phyloP scores from a whole-genome alignment of 2,113 vertebrate species.

The Eclectus roratus region DNA sequence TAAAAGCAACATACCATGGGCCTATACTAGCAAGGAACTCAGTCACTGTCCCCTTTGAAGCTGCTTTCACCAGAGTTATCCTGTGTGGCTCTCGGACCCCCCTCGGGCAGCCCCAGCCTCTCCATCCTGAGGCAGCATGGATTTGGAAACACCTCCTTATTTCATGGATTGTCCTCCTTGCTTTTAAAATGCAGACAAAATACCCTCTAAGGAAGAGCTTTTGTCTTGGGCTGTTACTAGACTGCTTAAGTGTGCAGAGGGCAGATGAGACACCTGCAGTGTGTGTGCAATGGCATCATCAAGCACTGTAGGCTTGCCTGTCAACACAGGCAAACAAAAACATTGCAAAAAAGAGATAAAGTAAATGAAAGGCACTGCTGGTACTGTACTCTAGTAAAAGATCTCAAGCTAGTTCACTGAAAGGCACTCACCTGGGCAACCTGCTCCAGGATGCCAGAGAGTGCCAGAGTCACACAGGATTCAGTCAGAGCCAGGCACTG shows the following conservation, averaged over 20 bases:
- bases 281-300: background rate
- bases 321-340: background rate
- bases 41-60: background rate
- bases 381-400: background rate
- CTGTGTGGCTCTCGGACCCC: background rate
- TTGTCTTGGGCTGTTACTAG: background rate
- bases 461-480: background rate
- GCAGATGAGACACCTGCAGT: background rate
- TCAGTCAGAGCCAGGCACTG: background rate
- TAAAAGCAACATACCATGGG: background rate
- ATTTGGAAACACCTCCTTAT: background rate
- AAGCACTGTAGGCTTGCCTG: background rate
- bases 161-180: background rate
- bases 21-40: background rate
- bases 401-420: background rate
- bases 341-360: rapidly evolving
- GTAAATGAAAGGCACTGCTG: background rate
- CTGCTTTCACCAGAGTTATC: background rate
- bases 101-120: background rate
- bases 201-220: background rate
- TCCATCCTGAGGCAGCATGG: background rate
- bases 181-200: background rate
- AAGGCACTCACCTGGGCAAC: background rate
- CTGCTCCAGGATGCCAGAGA: background rate
- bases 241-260: background rate